Evolutionary conservation across 2,113 vertebrate species (phyloP).

Genomic region (Aleadryas rufinucha): DNA sequence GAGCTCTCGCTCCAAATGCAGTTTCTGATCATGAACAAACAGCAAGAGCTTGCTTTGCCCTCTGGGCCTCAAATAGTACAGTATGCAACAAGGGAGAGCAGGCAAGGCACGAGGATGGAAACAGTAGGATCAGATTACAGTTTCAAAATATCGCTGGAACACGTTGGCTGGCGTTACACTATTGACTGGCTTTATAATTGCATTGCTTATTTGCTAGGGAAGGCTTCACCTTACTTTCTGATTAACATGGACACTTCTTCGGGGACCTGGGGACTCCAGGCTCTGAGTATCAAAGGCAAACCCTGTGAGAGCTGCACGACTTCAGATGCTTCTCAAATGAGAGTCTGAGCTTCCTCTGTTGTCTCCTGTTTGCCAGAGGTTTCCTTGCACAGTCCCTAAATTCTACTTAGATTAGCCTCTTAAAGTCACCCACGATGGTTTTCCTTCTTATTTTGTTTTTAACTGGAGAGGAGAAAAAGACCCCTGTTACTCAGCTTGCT

Average conservation of each 20-base stretch:
- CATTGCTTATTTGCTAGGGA: constrained; percentile 71
- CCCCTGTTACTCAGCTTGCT: background rate
- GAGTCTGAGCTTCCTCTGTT: background rate
- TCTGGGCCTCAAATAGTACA: constrained; percentile 68
- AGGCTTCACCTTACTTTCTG: constrained; percentile 74
- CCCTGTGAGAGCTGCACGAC: background rate
- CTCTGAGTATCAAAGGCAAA: background rate
- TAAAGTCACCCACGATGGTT: background rate
- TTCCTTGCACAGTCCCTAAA: background rate
- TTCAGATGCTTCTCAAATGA: background rate
- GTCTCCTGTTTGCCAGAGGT: background rate
- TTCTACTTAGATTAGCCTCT: background rate
- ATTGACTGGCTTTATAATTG: constrained; percentile 77
- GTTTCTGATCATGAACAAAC: constrained; percentile 65
- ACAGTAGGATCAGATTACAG: constrained; percentile 80
- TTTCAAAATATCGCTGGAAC: constrained; percentile 68
- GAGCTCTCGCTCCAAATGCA: background rate
- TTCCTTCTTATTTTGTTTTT: background rate
- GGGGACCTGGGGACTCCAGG: constrained; percentile 14
- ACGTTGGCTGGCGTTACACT: constrained; percentile 62
- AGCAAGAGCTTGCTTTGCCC: constrained; percentile 62
- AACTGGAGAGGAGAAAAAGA: background rate
- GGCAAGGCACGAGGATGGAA: constrained; percentile 62
- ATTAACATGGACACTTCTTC: constrained; percentile 66
- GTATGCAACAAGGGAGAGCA: constrained; percentile 69